A percentile compares a stretch with the other conserved stretches of the same genome.
phyloP scores from a whole-genome alignment of 2,113 vertebrate genomes.

The Suncus etruscus region DNA sequence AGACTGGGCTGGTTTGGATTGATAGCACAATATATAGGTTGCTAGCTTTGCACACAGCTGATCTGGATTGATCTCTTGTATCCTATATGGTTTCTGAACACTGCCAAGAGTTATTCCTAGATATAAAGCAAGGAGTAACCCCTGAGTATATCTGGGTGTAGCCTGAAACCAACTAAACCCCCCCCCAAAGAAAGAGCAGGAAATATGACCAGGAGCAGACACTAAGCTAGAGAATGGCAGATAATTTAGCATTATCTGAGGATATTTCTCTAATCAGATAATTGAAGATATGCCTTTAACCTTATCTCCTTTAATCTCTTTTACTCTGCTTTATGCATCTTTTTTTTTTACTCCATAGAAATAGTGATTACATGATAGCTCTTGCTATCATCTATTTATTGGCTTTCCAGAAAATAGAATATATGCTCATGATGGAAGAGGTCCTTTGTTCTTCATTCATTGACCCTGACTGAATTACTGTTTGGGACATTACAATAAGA shows the following conservation, averaged over 20 bases:
- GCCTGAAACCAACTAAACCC: too few species aligned
- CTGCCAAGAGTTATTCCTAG: too few species aligned
- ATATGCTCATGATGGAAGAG: neutral
- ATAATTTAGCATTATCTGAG: neutral
- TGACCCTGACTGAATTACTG: neutral
- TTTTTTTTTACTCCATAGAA: neutral
- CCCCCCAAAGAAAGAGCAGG: too few species aligned
- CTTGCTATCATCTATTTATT: neutral
- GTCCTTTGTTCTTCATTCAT: neutral
- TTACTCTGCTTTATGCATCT: neutral
- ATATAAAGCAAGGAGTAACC: too few species aligned
- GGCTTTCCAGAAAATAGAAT: neutral
- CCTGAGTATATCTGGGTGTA: too few species aligned
- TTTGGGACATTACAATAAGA: neutral
- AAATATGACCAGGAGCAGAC: neutral
- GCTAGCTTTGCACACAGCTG: too few species aligned
- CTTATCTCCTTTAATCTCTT: neutral
- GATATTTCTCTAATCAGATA: neutral
- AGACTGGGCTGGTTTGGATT: too few species aligned
- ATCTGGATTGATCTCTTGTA: too few species aligned
- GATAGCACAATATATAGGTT: too few species aligned
- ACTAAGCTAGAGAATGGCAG: neutral
- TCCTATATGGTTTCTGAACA: too few species aligned
- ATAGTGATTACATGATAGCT: neutral
- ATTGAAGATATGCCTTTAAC: neutral